Base-by-base conservation (phyloP, 2,888 invertebrate genomes). In the Caenorhabditis zanzibari region DNA sequence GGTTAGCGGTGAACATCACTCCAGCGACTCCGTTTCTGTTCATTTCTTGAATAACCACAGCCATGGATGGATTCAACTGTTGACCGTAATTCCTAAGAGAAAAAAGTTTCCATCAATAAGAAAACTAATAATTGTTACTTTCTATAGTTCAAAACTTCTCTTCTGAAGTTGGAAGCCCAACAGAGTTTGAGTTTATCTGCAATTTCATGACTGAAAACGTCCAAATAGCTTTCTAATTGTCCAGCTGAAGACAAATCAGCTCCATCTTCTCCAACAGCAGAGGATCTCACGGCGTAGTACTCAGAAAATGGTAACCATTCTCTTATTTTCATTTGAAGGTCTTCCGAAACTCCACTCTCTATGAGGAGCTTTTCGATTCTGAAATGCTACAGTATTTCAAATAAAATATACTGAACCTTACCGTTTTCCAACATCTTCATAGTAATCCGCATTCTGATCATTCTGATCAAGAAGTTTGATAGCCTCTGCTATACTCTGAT, bases 161-260 rank as follows among this genome's bases (percentile, higher is more conserved):
- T 95, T 0, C 95, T 94, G 91, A 95, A 96, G 86, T 96, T 94
- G 0, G 96, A 96, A 0, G 95, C 95, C 96, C 96, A 96, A 92
- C 96, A 96, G 76, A 94, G 94, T 61, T 94, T 93, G 1, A 96
- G 93, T 7, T 95, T 95, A 38, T 93, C 90, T 10, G 90, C 68
- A 19, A 91, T 52, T 14, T 82, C 71, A 19, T 16, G 4, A 3
- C 16, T 58, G 6, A 58, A 26, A 0, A 95, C 95, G 0, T 96
- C 95, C 3, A 96, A 93, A 82, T 95, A 94, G 0, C 96, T 96
- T 81, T 95, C 95, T 93, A 96, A 95, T 93, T 96, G 96, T 0
- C 96, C 96, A 0, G 96, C 96, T 4, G 95, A 95, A 0, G 96
- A 96, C 14, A 95, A 93, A 64, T 95, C 95, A 81, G 95, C 95